Evolutionary conservation across 1,140 invertebrate species (phyloP), one percentile per base, ranked within the genome.

Genomic region (Drosophila gunungcola): DNA sequence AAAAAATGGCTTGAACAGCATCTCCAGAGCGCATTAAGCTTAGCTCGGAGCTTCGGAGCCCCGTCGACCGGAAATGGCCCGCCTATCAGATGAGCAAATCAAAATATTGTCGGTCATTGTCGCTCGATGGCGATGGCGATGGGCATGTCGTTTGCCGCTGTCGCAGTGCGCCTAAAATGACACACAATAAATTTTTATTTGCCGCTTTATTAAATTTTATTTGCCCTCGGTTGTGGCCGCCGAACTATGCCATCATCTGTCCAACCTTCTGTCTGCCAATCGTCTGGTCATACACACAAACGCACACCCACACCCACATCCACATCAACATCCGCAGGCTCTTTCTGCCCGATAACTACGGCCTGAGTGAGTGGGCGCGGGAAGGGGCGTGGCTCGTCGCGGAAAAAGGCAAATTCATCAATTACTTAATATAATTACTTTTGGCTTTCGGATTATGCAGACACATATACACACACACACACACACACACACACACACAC

Each of bases 351-450:
- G 45, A n/a, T 21, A 27, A 16, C n/a, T 52, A 32, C 10, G 2
- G 32, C 7, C 11, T 12, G 29, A 41, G 45, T 46, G 29, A 34
- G 52, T 25, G 29, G 42, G 12, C 21, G 36, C 43, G 10, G 32
- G 10, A 12, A 5, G n/a, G 51, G 51, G 21, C 36, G 65, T 13
- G 29, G 43, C 29, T 56, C 61, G 41, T 72, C 81, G 77, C 81
- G 79, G 61, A 89, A 90, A 89, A 85, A 68, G 83, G 84, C 85
- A 89, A 89, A 89, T 89, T 89, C 84, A 89, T 89, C 84, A 89
- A 89, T 89, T 89, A 89, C 84, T 89, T 89, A 89, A 89, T 90
- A 89, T 89, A 89, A 89, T 89, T 89, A 89, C 84, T 89, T 89
- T 89, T 89, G 84, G 84, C 85, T 89, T 90, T 89, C 77, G 84